Percentiles rank a stretch among this genome's conserved stretches.
Conservation (phyloP, 2,113 vertebrate species). For the Rissa tridactyla region DNA sequence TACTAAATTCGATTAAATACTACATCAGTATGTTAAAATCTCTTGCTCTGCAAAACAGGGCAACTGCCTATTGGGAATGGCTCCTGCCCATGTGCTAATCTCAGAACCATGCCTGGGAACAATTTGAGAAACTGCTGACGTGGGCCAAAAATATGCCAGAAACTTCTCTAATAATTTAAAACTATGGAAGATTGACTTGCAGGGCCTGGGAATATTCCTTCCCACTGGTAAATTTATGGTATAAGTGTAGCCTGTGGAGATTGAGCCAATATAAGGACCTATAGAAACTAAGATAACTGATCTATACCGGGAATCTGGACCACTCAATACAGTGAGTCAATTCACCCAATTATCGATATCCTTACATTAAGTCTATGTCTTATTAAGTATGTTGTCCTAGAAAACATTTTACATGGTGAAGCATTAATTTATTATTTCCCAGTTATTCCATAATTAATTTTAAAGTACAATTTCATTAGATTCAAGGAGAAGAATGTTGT, state of each 20-base stretch:
- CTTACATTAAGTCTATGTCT: neutral
- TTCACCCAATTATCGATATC: neutral
- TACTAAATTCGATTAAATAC: neutral
- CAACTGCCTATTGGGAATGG: neutral
- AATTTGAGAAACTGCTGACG: neutral
- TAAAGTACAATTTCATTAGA: neutral
- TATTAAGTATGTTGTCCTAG: neutral
- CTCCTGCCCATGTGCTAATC: neutral
- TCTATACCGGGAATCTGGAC: neutral
- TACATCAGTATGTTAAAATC: neutral
- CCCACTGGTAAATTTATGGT: neutral
- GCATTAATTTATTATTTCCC: neutral
- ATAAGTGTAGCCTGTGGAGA: neutral
- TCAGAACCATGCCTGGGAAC: slow-evolving; percentile 12
- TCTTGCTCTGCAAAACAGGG: neutral
- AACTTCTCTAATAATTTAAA: neutral
- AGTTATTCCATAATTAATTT: neutral
- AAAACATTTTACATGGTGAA: neutral
- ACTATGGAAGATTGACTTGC: neutral
- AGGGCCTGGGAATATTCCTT: neutral
- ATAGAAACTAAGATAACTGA: neutral
- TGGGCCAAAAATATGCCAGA: neutral
- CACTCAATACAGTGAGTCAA: neutral
- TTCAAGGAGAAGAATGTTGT: neutral
- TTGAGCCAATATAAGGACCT: neutral